A percentile compares a stretch with the other conserved stretches of the same genome.
These are phyloP conservation scores for Strongylocentrotus purpuratus DNA, from an alignment of 35 echinoderm and acorn worm species.

Conservation along the genomic window DNA sequence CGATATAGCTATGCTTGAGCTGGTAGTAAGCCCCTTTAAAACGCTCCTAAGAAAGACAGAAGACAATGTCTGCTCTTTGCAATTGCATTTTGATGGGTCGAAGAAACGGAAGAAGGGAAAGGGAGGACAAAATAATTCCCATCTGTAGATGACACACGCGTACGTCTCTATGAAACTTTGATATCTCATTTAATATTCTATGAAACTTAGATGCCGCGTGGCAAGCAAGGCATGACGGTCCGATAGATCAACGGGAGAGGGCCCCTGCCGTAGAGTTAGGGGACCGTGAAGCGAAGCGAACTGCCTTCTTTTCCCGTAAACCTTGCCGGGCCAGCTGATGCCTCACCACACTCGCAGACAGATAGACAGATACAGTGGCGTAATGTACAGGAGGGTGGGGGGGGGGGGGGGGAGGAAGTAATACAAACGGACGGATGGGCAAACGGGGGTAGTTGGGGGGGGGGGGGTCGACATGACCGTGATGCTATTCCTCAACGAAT, in stretches of 20 bases:
- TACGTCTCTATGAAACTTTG: slow-evolving; percentile 82
- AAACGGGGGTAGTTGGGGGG: not conserved
- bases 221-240: slow-evolving; percentile 29
- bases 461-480: not conserved
- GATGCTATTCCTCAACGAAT: not conserved
- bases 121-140: slow-evolving; percentile 52
- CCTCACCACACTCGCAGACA: not conserved
- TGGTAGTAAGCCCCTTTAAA: not conserved
- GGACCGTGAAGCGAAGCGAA: slow-evolving; percentile 45
- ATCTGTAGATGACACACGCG: slow-evolving; percentile 48
- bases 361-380: not conserved
- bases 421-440: no score
- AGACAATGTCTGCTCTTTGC: slow-evolving; percentile 40
- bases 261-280: slow-evolving; percentile 40
- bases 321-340: slow-evolving; percentile 26
- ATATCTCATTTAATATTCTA: slow-evolving; percentile 99
- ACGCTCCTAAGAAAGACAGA: not conserved
- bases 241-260: slow-evolving; percentile 1
- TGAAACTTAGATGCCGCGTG: slow-evolving; percentile 77
- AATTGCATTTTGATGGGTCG: slow-evolving; percentile 28
- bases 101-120: slow-evolving; percentile 28
- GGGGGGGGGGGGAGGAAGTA: not conserved
- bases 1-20: not conserved
- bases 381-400: not conserved
- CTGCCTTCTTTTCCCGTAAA: slow-evolving; percentile 26